Evolutionary conservation across 2,888 invertebrate genomes (phyloP).

Genomic region (Globia sparganii): DNA sequence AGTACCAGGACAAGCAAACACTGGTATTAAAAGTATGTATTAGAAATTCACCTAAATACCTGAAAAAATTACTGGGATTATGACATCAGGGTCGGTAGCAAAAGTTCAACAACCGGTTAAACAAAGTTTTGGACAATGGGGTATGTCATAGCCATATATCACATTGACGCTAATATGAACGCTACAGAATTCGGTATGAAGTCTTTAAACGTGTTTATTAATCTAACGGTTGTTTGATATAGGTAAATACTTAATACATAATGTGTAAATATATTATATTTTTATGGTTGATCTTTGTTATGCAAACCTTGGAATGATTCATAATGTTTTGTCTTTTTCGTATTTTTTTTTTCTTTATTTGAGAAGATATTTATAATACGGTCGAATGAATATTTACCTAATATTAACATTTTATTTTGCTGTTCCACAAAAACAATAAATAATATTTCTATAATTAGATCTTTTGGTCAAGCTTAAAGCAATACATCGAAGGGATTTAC

Average conservation of each 20-base stretch:
- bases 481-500: neutral
- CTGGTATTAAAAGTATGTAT: neutral
- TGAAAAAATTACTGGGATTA: conserved; percentile 23
- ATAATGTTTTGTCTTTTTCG: neutral
- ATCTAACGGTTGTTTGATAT: conserved; percentile 32
- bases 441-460: neutral
- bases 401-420: neutral
- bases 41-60: neutral
- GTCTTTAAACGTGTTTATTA: conserved; percentile 23
- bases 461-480: neutral
- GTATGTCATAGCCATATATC: conserved; percentile 45
- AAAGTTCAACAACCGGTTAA: conserved; percentile 35
- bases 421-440: neutral
- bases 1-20: neutral
- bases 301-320: neutral
- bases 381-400: neutral
- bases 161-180: conserved; percentile 48
- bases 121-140: conserved; percentile 17
- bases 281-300: conserved; percentile 2
- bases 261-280: neutral
- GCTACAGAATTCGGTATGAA: conserved; percentile 11
- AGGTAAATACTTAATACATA: conserved; percentile 2
- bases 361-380: neutral
- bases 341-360: neutral
- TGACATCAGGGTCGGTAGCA: conserved; percentile 8